Evolutionary conservation across 1,140 invertebrate species (phyloP).

Genomic region (Zaprionus tsacasi): DNA sequence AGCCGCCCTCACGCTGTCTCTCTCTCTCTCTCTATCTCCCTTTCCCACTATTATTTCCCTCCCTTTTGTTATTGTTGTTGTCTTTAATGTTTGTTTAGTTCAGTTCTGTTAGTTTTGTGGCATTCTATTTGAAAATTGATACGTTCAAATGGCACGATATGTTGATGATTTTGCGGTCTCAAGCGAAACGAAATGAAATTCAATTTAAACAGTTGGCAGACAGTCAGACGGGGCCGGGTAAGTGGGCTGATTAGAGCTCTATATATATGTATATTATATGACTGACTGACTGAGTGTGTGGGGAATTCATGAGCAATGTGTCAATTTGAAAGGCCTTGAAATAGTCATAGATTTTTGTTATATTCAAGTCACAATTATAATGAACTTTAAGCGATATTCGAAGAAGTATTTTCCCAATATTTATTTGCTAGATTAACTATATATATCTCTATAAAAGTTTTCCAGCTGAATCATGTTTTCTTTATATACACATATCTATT

Average conservation of each 20-base stretch:
- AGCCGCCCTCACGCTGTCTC: slow-evolving; percentile 26
- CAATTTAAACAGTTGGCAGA: not conserved
- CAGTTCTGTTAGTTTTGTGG: not conserved
- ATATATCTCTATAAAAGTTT: no score
- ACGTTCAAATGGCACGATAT: slow-evolving; percentile 21
- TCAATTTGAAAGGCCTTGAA: not conserved
- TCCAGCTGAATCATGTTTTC: no score
- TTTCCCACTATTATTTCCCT: slow-evolving; percentile 1
- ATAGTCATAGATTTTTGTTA: not conserved
- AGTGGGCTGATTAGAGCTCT: not conserved
- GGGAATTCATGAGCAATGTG: not conserved
- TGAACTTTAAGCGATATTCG: not conserved
- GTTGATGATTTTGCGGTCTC: slow-evolving; percentile 5
- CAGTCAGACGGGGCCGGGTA: slow-evolving; percentile 3
- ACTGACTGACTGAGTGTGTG: not conserved
- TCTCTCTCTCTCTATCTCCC: not conserved
- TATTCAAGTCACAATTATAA: no score
- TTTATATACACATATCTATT: no score
- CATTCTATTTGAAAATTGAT: slow-evolving; percentile 42
- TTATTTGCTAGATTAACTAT: no score
- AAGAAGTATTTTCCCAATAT: not conserved
- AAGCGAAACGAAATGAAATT: not conserved
- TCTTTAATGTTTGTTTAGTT: slow-evolving; percentile 20
- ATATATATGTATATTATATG: not conserved
- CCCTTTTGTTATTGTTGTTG: not conserved